A percentile compares a stretch with the other conserved stretches of the same genome.
Conservation (phyloP, 2,113 vertebrate species). For the Ginglymostoma cirratum region DNA sequence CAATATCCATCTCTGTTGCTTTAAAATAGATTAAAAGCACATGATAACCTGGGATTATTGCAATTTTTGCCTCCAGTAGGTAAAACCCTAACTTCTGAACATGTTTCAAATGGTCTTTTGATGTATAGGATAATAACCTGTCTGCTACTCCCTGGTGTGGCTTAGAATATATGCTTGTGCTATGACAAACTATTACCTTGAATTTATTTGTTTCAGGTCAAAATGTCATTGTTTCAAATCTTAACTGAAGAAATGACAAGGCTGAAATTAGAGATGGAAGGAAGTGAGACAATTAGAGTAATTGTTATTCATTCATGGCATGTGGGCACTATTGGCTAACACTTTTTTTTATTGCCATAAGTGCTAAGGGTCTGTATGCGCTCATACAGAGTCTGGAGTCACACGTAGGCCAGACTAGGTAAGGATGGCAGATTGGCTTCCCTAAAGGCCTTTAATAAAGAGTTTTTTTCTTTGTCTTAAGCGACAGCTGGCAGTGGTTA, state of each 20-base stretch:
- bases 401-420: no score
- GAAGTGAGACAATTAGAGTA: neutral
- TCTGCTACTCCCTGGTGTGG: neutral
- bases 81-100: neutral
- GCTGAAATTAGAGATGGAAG: neutral
- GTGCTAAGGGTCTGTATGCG: no score
- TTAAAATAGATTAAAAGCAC: neutral
- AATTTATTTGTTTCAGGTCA: neutral
- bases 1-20: neutral
- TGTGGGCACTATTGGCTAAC: neutral
- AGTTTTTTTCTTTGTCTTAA: no score
- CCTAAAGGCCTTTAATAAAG: no score
- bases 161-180: neutral
- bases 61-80: neutral
- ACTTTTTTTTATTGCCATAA: no score
- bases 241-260: neutral
- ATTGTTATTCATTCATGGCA: neutral
- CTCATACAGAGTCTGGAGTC: no score
- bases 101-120: neutral
- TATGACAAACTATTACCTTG: neutral
- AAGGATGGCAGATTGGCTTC: no score
- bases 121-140: neutral
- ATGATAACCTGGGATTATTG: neutral
- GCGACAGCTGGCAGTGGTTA: no score
- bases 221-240: neutral